Conservation (phyloP, 92 coral and sea anemone species). For the Parazoanthus darwini region DNA sequence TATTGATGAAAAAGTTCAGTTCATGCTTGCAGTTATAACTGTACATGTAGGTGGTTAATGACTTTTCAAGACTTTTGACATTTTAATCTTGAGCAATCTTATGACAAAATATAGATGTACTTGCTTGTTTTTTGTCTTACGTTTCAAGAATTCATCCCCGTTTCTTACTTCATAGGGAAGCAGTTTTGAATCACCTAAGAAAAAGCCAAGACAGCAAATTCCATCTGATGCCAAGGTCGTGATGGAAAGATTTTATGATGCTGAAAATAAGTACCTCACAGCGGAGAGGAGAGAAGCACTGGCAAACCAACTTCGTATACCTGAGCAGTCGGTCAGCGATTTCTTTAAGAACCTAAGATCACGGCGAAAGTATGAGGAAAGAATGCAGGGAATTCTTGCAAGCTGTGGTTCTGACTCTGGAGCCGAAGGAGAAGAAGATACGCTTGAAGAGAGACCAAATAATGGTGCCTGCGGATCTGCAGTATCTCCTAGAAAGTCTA, state of each 20-base stretch:
- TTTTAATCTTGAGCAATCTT: no score
- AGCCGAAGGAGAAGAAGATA: neutral
- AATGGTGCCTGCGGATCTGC: neutral
- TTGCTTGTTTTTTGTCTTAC: neutral
- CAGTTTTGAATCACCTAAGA: conserved; percentile 40
- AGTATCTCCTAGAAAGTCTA: conserved; percentile 14
- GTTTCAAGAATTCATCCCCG: neutral
- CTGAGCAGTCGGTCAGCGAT: conserved; percentile 66
- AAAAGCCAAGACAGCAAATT: conserved; percentile 52
- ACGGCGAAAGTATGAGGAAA: conserved; percentile 53
- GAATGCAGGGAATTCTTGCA: conserved; percentile 13
- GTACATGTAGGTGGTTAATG: no score
- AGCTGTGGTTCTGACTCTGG: conserved; percentile 17
- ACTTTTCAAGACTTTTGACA: no score
- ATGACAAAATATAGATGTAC: no score
- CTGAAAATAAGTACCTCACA: conserved; percentile 37
- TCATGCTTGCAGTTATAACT: no score
- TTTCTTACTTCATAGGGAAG: conserved; percentile 33
- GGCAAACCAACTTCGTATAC: conserved; percentile 47
- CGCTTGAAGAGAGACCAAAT: neutral
- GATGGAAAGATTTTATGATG: conserved; percentile 51
- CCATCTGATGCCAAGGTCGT: conserved; percentile 57
- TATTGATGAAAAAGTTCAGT: no score
- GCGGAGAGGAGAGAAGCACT: conserved; percentile 45
- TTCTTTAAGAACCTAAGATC: conserved; percentile 66